Percentiles rank a stretch among this genome's conserved stretches.
Evolutionary conservation across 2,888 invertebrate genomes (phyloP).

Genomic region (Acronicta leporina): DNA sequence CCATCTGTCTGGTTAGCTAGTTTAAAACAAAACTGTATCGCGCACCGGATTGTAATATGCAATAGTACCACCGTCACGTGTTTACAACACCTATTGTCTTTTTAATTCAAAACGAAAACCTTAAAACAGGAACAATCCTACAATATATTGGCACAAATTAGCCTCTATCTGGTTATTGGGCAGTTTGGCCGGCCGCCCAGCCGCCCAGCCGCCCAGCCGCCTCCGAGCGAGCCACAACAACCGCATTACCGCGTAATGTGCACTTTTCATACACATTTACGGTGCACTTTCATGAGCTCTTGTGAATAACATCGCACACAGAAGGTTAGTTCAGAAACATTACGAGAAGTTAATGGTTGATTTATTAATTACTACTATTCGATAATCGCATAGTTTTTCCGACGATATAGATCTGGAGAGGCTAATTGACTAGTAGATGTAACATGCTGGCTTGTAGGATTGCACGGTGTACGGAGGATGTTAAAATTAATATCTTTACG

Average conservation of each 20-base stretch:
- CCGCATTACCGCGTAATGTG: slow-evolving; percentile 42
- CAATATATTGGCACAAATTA: slow-evolving; percentile 42
- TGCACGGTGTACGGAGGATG: too few relatives aligned
- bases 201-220: slow-evolving; percentile 12
- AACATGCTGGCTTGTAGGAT: too few relatives aligned
- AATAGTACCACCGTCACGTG: too few relatives aligned
- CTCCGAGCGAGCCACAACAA: slow-evolving; percentile 17
- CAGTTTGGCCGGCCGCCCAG: slow-evolving; percentile 32
- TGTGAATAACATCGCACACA: neutral
- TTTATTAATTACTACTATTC: too few relatives aligned
- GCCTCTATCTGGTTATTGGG: slow-evolving; percentile 21
- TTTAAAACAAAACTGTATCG: too few relatives aligned
- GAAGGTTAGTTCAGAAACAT: neutral
- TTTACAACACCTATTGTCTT: too few relatives aligned
- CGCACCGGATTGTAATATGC: too few relatives aligned
- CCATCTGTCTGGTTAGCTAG: too few relatives aligned
- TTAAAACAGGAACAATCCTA: slow-evolving; percentile 33
- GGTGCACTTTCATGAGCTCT: slow-evolving; percentile 30
- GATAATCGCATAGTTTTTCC: too few relatives aligned
- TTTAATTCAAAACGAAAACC: slow-evolving; percentile 18
- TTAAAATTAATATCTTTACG: too few relatives aligned
- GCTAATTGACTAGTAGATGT: too few relatives aligned
- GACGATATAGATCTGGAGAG: too few relatives aligned
- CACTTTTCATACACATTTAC: slow-evolving; percentile 39
- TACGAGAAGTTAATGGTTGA: neutral